Evolutionary conservation across 2,113 vertebrate species (phyloP).

Genomic region (Balaenoptera acutorostrata): DNA sequence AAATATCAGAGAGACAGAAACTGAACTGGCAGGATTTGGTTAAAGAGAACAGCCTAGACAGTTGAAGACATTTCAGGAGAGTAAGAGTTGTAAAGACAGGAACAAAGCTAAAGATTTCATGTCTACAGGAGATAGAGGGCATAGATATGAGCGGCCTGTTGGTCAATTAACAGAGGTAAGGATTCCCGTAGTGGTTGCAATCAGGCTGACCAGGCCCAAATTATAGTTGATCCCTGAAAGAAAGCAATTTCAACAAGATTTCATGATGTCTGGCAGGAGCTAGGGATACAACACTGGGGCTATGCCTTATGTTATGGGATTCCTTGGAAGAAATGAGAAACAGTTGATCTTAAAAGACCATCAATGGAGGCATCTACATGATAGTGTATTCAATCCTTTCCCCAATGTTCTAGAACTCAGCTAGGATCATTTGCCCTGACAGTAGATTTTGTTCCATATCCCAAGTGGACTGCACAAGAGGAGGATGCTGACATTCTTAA

Average conservation of each 20-base stretch:
- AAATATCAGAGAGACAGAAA: not conserved
- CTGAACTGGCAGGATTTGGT: not conserved
- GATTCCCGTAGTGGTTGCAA: not conserved
- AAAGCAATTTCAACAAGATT: not conserved
- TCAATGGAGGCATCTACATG: not conserved
- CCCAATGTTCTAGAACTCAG: not conserved
- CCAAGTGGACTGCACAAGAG: not conserved
- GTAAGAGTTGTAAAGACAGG: not conserved
- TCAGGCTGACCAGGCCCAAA: not conserved
- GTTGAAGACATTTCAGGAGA: not conserved
- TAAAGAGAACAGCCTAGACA: not conserved
- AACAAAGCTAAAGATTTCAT: not conserved
- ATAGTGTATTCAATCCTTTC: not conserved
- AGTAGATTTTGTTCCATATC: not conserved
- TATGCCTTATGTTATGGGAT: not conserved
- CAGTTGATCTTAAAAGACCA: not conserved
- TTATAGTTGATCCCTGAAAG: not conserved
- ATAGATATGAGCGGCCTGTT: not conserved
- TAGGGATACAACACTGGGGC: rapidly evolving
- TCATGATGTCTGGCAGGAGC: not conserved
- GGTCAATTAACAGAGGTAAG: not conserved
- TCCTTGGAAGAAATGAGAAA: not conserved
- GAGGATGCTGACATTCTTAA: not conserved
- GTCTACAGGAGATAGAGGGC: too few species aligned
- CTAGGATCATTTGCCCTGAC: rapidly evolving